Conservation (phyloP, 2,113 vertebrate species). For the Pandion haliaetus region DNA sequence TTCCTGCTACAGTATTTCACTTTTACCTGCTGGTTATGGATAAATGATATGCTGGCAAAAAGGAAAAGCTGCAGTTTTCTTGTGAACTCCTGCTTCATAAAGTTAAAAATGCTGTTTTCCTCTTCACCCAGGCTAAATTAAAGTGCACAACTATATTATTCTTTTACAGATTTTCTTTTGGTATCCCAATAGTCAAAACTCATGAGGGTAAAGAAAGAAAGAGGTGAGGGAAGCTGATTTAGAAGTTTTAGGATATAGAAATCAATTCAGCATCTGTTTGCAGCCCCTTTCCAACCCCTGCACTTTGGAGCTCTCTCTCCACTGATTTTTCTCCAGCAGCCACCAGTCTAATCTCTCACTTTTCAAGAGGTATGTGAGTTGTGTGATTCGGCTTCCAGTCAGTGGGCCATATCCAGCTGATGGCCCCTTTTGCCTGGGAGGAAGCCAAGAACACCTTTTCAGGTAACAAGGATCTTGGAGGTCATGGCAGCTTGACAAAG, state of each 20-base stretch:
- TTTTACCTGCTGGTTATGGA: neutral
- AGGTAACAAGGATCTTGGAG: neutral
- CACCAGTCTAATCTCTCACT: neutral
- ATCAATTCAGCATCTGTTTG: neutral
- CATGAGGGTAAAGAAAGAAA: neutral
- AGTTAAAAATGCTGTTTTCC: neutral
- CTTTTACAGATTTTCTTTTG: neutral
- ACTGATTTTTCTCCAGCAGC: neutral
- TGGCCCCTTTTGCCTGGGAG: neutral
- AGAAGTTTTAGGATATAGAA: neutral
- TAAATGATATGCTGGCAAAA: neutral
- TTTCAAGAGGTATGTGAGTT: neutral
- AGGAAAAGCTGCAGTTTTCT: neutral
- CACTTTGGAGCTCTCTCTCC: neutral
- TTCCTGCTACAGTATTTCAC: constrained; percentile 24
- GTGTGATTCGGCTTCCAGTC: neutral
- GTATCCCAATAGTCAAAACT: neutral
- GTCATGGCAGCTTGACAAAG: neutral
- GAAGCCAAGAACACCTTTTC: neutral
- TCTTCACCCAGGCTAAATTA: neutral
- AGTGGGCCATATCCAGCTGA: neutral
- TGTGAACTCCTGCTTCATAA: neutral
- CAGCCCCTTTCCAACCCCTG: neutral
- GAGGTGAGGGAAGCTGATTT: neutral
- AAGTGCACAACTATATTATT: neutral